Evolutionary conservation across 2,888 invertebrate species (phyloP), one percentile per base, ranked within the genome.

Genomic region (Rotaria magnacalcarata): DNA sequence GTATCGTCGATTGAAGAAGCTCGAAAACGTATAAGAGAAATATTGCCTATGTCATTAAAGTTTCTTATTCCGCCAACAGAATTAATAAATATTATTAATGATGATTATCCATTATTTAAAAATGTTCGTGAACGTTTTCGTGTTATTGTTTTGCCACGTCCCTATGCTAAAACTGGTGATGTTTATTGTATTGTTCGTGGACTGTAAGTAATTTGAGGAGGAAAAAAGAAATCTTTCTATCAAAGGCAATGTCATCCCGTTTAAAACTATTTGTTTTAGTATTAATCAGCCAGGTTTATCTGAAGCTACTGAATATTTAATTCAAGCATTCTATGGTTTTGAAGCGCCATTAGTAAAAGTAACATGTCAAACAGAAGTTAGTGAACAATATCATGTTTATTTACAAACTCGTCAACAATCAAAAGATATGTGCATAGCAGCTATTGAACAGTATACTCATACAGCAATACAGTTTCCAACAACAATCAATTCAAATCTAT

Each of bases 81-180:
- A 80, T 80, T 80, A 47, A 47, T 80, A 8, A 24, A 80, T 80
- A 80, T 80, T 24, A n/a, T 80, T 5, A 80, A 80, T 80, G 80
- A 80, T n/a, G 80, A 80, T 47, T 80, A 80, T 80, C 80, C 80
- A 80, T 47, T 80, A n/a, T 80, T 80, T 47, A 80, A 80, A 80
- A n/a, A 80, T 80, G 80, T 80, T 80, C 80, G 80, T 0, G 4
- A 47, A 47, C 80, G 80, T n/a, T 80, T 11, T 80, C n/a, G 47
- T 80, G 80, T 80, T 80, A 47, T 47, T 47, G 80, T 80, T 24
- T 24, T 80, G 4, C 47, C 80, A 80, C 43, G 80, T 11, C 47
- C 80, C 4, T 80, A 80, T 80, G 80, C 47, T 24, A 80, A 80
- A 80, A 80, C 80, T 4, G 80, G 80, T 47, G 80, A 80, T n/a